A percentile compares a stretch with the other conserved stretches of the same genome.
These are phyloP conservation scores for Oscheius myriophilus DNA, from an alignment of 2,888 invertebrate species.

Conservation along the genomic window DNA sequence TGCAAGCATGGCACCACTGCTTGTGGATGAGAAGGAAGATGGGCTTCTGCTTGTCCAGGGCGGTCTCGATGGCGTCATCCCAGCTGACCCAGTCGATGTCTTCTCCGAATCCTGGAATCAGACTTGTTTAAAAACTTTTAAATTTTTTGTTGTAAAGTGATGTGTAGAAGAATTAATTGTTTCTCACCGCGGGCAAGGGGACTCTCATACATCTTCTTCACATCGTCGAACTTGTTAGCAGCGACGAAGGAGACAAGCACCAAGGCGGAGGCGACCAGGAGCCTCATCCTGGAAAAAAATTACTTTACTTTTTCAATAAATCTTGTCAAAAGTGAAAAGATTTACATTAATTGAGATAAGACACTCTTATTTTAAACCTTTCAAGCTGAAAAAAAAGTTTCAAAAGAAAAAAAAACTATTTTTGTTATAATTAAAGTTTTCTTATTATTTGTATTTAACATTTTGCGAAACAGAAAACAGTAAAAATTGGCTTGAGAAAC, in stretches of 20 bases:
- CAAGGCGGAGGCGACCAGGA: slow-evolving; percentile 41
- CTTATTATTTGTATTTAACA: no score
- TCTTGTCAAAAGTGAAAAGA: not conserved
- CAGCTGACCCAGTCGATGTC: slow-evolving; percentile 70
- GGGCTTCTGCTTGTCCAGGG: slow-evolving; percentile 70
- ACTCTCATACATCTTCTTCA: slow-evolving; percentile 65
- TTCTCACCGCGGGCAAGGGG: slow-evolving; percentile 63
- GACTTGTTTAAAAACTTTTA: not conserved
- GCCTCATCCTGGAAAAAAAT: slow-evolving; percentile 37
- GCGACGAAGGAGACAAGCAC: slow-evolving; percentile 33
- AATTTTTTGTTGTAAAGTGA: not conserved
- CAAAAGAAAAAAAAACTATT: no score
- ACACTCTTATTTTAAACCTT: no score
- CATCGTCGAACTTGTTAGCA: slow-evolving; percentile 45
- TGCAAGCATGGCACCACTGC: slow-evolving; percentile 74
- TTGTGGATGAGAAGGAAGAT: slow-evolving; percentile 74
- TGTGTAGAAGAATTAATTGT: not conserved
- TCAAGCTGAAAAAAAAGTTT: no score
- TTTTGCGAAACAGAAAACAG: no score
- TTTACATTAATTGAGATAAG: not conserved
- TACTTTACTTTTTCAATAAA: not conserved
- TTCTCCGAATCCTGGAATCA: slow-evolving; percentile 65
- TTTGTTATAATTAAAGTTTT: no score
- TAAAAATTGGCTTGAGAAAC: no score
- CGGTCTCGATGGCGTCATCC: slow-evolving; percentile 69